Base-by-base conservation (phyloP, 2,888 invertebrate genomes). In the Quadriops clusia region DNA sequence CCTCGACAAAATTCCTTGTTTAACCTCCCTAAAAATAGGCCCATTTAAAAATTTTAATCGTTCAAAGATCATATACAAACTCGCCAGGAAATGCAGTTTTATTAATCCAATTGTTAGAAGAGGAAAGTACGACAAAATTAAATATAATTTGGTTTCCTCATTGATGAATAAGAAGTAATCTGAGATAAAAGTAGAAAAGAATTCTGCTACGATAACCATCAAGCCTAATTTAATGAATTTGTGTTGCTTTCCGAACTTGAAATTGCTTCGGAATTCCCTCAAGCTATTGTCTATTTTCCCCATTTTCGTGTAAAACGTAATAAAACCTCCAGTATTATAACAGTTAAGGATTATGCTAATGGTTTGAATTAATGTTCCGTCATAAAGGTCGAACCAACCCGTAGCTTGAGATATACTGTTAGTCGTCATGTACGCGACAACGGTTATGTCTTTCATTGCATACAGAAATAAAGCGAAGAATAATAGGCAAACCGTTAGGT, bases 321-420 rank as follows among this genome's bases (percentile, higher is more conserved):
- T 21, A 14, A 36, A 28, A 24, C 15, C 27, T 9, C 31, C 33
- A 6, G 22, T 27, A 7, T 34, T 35, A 13, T 30, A 24, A 23
- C 36, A 39, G 15, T 18, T 32, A n/a, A 35, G n/a, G 8, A 39
- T 5, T 6, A 39, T 33, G 5, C 29, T 31, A 3, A 20, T 28
- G 2, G 37, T 29, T 27, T 41, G 37, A 3, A 27, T 35, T 11
- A 27, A 23, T 8, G 37, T 29, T 4, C 34, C 33, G 3, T 38
- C 30, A 17, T 39, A 41, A 10, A 41, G 20, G 6, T 41, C 40
- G 16, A 38, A 36, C 31, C 34, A 34, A 21, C 34, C 38, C 2
- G 33, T 41, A 10, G 38, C 37, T 32, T 37, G 12, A 3, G 40
- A 38, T 23, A 41, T 28, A 2, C 37, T 24, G 9, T 32, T 27